A percentile compares a stretch with the other conserved stretches of the same genome.
Evolutionary conservation across 2,113 vertebrate genomes (phyloP).

Genomic region (Sturnus vulgaris): DNA sequence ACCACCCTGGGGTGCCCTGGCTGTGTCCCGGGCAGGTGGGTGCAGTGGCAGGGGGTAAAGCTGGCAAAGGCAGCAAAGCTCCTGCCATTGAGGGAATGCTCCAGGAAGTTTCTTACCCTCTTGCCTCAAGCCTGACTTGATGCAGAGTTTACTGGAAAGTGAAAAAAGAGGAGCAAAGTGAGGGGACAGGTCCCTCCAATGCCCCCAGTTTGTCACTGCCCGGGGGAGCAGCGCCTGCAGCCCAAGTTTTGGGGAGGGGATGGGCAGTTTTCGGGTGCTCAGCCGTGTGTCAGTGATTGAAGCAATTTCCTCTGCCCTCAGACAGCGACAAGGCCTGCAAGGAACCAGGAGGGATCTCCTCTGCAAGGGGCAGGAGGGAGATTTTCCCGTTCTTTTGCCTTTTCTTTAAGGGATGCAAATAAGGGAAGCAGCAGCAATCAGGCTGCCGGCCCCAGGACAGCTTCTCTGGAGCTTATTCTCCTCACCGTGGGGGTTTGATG

Average conservation of each 20-base stretch:
- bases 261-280: neutral
- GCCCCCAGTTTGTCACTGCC: neutral
- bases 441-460: conserved; percentile 59
- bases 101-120: neutral
- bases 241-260: neutral
- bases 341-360: neutral
- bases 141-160: neutral
- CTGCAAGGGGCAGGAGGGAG: conserved; percentile 6
- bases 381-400: neutral
- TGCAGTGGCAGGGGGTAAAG: neutral
- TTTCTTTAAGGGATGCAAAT: conserved; percentile 65
- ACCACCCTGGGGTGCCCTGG: accelerated
- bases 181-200: accelerated
- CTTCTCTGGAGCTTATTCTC: conserved; percentile 71
- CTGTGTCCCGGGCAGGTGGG: accelerated
- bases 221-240: accelerated
- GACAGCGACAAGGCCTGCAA: accelerated
- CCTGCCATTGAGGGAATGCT: neutral
- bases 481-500: conserved; percentile 75
- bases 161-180: neutral
- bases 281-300: accelerated
- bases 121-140: neutral
- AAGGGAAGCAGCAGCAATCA: conserved; percentile 64
- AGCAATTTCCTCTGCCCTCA: neutral
- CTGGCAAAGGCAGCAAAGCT: neutral